A percentile compares a stretch with the other conserved stretches of the same genome.
Evolutionary conservation across 2,888 invertebrate genomes (phyloP).

Genomic region (Flabesymbios commensalis): DNA sequence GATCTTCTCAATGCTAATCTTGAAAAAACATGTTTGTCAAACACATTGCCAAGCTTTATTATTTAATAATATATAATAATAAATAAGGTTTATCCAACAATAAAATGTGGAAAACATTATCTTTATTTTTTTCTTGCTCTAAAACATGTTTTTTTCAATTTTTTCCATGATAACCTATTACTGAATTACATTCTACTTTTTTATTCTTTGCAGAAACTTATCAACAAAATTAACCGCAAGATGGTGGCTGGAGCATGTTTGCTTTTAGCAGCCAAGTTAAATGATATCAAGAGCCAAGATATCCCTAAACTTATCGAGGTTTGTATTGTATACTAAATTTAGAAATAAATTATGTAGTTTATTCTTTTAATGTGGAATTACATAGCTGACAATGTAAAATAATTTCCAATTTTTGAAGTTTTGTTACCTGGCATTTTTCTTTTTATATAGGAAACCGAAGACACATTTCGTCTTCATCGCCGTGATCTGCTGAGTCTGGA

Average conservation of each 20-base stretch:
- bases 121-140: neutral
- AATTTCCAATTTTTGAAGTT: neutral
- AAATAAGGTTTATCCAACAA: neutral
- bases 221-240: constrained; percentile 94
- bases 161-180: neutral
- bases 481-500: constrained; percentile 89
- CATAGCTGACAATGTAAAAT: neutral
- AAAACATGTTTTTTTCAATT: neutral
- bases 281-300: constrained; percentile 90
- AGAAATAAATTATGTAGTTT: neutral
- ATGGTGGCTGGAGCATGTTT: constrained; percentile 94
- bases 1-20: no score
- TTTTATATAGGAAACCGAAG: constrained; percentile 79
- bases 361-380: neutral
- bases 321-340: neutral
- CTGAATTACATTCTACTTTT: neutral
- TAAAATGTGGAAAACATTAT: neutral
- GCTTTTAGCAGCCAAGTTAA: constrained; percentile 91
- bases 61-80: neutral
- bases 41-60: no score
- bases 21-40: no score
- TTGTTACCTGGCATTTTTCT: neutral
- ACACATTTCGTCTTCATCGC: constrained; percentile 84
- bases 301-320: constrained; percentile 88
- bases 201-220: constrained; percentile 67